Conservation (phyloP, 2,113 vertebrate genomes). For the Mirza zaza region DNA sequence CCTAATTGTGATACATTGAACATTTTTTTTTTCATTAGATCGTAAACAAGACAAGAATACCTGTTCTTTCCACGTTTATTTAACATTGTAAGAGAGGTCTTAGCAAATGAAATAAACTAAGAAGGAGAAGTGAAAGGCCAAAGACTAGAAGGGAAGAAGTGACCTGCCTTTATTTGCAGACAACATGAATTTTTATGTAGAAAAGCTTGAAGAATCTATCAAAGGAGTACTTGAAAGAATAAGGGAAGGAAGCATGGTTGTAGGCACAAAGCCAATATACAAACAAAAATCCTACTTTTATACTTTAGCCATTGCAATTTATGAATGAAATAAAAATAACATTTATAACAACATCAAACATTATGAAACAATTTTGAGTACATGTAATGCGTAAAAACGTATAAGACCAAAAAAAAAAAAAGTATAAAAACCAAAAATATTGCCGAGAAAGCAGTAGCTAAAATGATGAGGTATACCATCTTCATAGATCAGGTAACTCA, state of each 20-base stretch:
- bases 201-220: not conserved
- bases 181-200: not conserved
- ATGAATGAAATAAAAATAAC: not conserved
- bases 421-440: not conserved
- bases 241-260: not conserved
- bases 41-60: not conserved
- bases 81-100: not conserved
- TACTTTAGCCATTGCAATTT: not conserved
- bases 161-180: not conserved
- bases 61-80: not conserved
- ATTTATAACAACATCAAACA: not conserved
- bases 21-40: not conserved
- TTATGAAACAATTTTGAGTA: not conserved
- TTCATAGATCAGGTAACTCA: not conserved
- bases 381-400: not conserved
- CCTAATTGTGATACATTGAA: not conserved
- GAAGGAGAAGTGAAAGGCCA: not conserved
- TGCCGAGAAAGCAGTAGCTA: not conserved
- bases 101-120: not conserved
- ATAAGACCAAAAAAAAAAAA: no score
- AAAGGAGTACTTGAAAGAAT: not conserved
- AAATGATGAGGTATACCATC: not conserved
- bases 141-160: not conserved
- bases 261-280: not conserved
- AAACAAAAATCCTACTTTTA: not conserved